phyloP scores from a whole-genome alignment of 2,113 vertebrate species.

The Felis chaus region DNA sequence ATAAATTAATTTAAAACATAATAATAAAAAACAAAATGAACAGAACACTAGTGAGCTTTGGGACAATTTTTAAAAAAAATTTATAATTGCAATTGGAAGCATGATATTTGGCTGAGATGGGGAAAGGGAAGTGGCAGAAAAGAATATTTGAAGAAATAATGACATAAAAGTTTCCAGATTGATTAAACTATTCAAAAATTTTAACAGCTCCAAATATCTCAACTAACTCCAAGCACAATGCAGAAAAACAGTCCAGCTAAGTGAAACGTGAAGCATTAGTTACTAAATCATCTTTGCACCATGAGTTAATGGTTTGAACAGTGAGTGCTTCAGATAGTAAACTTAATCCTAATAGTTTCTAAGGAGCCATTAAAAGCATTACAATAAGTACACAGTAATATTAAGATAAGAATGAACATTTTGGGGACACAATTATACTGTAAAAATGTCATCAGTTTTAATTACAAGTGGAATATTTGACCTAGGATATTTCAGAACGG shows the following conservation, averaged over 20 bases:
- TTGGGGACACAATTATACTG: conserved; percentile 27
- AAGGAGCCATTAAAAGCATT: conserved; percentile 46
- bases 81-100: not conserved
- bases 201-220: not conserved
- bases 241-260: conserved; percentile 36
- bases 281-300: conserved; percentile 42
- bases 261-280: conserved; percentile 12
- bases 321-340: conserved; percentile 68
- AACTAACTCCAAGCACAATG: not conserved
- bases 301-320: conserved; percentile 60
- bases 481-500: conserved; percentile 51
- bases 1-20: not conserved
- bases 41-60: not conserved
- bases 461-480: conserved; percentile 57
- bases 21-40: not conserved
- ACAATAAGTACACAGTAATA: not conserved
- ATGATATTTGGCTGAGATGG: not conserved
- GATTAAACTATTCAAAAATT: not conserved
- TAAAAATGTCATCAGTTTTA: conserved; percentile 44
- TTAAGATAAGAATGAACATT: conserved; percentile 58
- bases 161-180: not conserved
- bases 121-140: not conserved
- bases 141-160: conserved; percentile 17
- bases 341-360: conserved; percentile 56
- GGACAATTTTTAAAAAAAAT: not conserved